phyloP scores from a whole-genome alignment of 2,113 vertebrate species.

The Dicaeum eximium region DNA sequence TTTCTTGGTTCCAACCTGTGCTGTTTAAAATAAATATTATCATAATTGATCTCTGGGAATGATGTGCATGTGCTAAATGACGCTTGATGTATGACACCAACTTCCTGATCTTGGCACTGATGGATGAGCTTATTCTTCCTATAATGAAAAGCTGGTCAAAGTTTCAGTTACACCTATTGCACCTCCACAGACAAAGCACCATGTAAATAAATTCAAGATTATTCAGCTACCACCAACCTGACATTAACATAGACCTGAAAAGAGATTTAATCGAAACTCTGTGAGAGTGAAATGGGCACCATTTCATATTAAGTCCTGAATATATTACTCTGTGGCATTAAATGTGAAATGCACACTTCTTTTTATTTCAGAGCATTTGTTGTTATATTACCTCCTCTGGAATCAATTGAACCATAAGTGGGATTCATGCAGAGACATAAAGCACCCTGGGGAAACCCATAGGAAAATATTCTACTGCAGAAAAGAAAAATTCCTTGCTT shows the following conservation, averaged over 20 bases:
- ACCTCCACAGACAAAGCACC: background rate
- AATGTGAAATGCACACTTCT: background rate
- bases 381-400: conserved; percentile 9
- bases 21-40: conserved; percentile 69
- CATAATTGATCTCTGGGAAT: conserved; percentile 69
- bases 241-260: background rate
- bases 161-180: conserved; percentile 32
- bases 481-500: background rate
- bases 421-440: background rate
- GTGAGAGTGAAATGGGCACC: background rate
- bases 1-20: conserved; percentile 38
- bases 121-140: conserved; percentile 54
- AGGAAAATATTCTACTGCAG: background rate
- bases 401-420: background rate
- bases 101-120: conserved; percentile 63
- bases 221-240: background rate
- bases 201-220: background rate
- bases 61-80: conserved; percentile 58
- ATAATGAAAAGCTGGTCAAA: conserved; percentile 66
- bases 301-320: background rate
- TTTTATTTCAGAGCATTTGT: conserved; percentile 14
- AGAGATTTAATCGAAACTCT: background rate
- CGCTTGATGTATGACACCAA: conserved; percentile 21
- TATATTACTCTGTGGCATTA: background rate
- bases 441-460: background rate